phyloP scores from a whole-genome alignment of 2,888 invertebrate species.

The Psococerastis gibbosa region DNA sequence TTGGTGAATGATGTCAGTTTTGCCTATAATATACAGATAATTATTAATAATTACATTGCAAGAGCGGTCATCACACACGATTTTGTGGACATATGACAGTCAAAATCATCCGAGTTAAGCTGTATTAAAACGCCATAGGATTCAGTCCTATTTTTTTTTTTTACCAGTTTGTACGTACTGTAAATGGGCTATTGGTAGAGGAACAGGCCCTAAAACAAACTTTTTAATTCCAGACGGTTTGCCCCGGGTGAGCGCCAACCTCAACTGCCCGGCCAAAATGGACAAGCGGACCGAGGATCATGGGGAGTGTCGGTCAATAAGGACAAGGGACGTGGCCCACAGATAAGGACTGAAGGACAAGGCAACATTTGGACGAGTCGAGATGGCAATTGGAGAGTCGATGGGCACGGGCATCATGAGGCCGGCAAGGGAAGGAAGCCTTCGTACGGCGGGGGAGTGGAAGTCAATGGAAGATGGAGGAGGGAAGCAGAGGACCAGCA shows the following conservation, averaged over 20 bases:
- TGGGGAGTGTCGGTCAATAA: constrained; percentile 4
- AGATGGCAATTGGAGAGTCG: neutral
- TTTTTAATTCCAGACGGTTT: no score
- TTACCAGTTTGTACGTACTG: no score
- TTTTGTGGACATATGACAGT: no score
- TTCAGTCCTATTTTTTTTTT: no score
- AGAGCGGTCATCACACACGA: no score
- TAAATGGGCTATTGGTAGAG: no score
- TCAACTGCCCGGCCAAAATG: neutral
- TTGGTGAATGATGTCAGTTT: no score
- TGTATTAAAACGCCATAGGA: no score
- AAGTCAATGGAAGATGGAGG: neutral
- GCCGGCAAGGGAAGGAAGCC: neutral
- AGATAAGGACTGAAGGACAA: neutral
- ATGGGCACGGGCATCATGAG: neutral
- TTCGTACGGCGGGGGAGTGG: constrained; percentile 2
- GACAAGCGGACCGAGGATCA: neutral
- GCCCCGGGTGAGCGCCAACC: neutral
- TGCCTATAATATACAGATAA: no score
- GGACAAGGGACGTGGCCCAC: constrained; percentile 7
- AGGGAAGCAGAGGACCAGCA: constrained; percentile 5
- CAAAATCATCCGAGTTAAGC: no score
- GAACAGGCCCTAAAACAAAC: no score
- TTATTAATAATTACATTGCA: no score
- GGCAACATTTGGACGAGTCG: neutral